phyloP scores from a whole-genome alignment of 2,888 invertebrate species.

The Coleophora flavipennella region DNA sequence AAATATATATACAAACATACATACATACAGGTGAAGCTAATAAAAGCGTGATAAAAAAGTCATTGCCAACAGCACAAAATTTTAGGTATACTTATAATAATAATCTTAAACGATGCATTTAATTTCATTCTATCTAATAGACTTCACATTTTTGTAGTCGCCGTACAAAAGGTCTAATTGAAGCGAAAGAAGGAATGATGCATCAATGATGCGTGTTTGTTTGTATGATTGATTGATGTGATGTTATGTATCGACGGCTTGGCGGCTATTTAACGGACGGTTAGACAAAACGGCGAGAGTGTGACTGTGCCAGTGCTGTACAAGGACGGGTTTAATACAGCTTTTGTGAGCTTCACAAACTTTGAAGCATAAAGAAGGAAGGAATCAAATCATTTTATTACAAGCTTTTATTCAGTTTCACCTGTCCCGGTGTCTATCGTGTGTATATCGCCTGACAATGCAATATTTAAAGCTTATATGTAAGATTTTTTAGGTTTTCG shows the following conservation, averaged over 20 bases:
- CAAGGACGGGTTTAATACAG: background rate
- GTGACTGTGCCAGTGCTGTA: slow-evolving; percentile 24
- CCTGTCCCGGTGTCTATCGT: too few relatives aligned
- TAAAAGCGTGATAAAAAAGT: too few relatives aligned
- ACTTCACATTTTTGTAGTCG: slow-evolving; percentile 33
- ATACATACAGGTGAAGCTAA: too few relatives aligned
- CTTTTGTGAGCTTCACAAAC: slow-evolving; percentile 34
- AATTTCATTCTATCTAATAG: slow-evolving; percentile 52
- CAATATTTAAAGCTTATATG: too few relatives aligned
- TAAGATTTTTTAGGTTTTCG: too few relatives aligned
- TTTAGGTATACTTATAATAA: slow-evolving; percentile 26
- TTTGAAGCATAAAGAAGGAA: slow-evolving; percentile 9
- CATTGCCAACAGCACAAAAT: too few relatives aligned
- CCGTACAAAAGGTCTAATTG: slow-evolving; percentile 68
- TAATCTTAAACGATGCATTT: slow-evolving; percentile 52
- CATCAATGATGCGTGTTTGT: slow-evolving; percentile 44
- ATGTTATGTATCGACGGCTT: slow-evolving; percentile 48
- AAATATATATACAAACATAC: too few relatives aligned
- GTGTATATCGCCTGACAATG: too few relatives aligned
- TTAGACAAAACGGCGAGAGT: slow-evolving; percentile 64
- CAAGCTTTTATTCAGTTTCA: too few relatives aligned
- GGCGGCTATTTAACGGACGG: slow-evolving; percentile 65
- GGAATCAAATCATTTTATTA: too few relatives aligned
- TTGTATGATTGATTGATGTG: slow-evolving; percentile 13
- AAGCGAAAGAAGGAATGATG: slow-evolving; percentile 53